Conservation (phyloP, 1,140 invertebrate genomes). For the Oncopodura yosiiana region DNA sequence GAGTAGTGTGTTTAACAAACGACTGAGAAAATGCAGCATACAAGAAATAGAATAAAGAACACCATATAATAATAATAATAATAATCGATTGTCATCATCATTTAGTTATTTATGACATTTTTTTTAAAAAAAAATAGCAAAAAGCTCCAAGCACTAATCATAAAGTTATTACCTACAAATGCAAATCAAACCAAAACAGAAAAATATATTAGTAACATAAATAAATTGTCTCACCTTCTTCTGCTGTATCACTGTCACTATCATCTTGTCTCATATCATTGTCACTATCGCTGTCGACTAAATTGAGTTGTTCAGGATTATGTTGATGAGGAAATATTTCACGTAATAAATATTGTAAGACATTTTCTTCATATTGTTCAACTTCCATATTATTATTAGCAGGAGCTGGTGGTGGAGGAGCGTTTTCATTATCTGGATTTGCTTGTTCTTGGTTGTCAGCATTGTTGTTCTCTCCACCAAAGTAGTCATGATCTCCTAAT, state of each 20-base stretch:
- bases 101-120: too few species aligned
- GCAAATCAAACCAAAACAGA: too few species aligned
- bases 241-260: slow-evolving; percentile 3
- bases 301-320: background rate
- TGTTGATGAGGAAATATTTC: too few species aligned
- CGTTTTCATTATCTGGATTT: background rate
- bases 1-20: background rate
- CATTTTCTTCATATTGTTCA: background rate
- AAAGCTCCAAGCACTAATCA: too few species aligned
- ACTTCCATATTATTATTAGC: background rate
- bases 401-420: background rate
- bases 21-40: background rate
- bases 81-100: background rate
- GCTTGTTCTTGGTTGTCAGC: background rate
- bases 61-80: too few species aligned
- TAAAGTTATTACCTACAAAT: too few species aligned
- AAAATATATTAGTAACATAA: too few species aligned
- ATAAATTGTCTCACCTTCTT: slow-evolving; percentile 11
- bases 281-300: slow-evolving; percentile 14
- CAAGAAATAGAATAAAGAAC: too few species aligned
- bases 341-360: too few species aligned
- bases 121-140: too few species aligned
- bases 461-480: background rate
- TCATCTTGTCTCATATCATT: slow-evolving; percentile 9
- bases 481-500: too few species aligned